Percentiles rank a stretch among this genome's conserved stretches.
These are phyloP conservation scores for Stenodema calcarata DNA, from an alignment of 2,888 invertebrate species.

Conservation along the genomic window DNA sequence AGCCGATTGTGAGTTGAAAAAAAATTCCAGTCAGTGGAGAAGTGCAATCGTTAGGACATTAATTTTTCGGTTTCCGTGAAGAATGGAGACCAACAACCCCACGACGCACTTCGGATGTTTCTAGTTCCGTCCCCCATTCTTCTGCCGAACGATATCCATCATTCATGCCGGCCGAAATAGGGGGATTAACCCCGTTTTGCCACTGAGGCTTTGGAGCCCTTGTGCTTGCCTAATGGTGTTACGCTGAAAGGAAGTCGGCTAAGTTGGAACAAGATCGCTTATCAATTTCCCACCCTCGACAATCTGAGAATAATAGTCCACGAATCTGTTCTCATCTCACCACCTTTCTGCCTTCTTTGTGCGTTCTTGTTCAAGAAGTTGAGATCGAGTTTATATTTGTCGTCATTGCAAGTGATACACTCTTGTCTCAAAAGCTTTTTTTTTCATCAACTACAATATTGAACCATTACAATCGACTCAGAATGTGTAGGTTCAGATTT, in stretches of 20 bases:
- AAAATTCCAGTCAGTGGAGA: too few relatives aligned
- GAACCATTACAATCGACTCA: too few relatives aligned
- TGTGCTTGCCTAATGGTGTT: neutral
- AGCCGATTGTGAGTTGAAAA: too few relatives aligned
- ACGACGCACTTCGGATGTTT: neutral
- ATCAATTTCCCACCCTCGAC: neutral
- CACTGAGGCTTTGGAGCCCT: neutral
- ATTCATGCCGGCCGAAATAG: neutral
- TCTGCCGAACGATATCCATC: neutral
- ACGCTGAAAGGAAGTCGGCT: neutral
- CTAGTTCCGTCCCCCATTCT: neutral
- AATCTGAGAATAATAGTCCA: neutral
- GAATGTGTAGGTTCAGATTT: too few relatives aligned
- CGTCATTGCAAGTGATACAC: too few relatives aligned
- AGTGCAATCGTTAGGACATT: neutral
- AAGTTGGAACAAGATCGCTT: neutral
- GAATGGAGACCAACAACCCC: neutral
- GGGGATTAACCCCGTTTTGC: neutral
- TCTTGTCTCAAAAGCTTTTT: too few relatives aligned
- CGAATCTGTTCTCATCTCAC: neutral
- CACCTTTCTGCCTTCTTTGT: neutral
- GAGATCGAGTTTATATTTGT: too few relatives aligned
- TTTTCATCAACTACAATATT: too few relatives aligned
- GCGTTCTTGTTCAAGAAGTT: too few relatives aligned
- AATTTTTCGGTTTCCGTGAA: neutral